Base-by-base conservation (phyloP, 2,888 invertebrate genomes). In the Acronicta aceris region DNA sequence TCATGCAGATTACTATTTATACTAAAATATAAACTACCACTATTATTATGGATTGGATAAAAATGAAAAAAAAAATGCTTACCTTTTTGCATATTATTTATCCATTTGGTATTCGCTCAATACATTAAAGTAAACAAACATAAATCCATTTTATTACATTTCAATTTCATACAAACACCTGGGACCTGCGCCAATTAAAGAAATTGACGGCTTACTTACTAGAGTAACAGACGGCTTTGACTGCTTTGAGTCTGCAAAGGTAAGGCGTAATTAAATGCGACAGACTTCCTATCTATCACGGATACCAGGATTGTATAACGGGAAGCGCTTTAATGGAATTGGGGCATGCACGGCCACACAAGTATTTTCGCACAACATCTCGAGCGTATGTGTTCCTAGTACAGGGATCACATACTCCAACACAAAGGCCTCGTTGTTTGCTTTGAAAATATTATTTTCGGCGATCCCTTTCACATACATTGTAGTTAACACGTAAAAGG, bases 361-460 rank as follows among this genome's bases (percentile, higher is more conserved):
- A 74, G 62, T 57, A 71, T 62, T 71, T 68, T 54, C 58, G 21
- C 43, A 52, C 43, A 71, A 58, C 65, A 56, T 45, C 49, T 59
- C 38, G 45, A 16, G 25, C 45, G 42, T 65, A 62, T 63, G 43
- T 21, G 57, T 43, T 53, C 43, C 41, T 56, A 55, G 48, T 56
- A 75, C 70, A 75, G 70, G 75, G 60, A 55, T 56, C 62, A 65
- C 76, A 63, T 76, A 60, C 65, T 62, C 46, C n/a, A 21, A 55
- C 57, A 78, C 74, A 81, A 79, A 78, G 63, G 72, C 50, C 59
- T 75, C 78, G 77, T 81, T 81, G 73, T 80, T 80, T 74, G 68
- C 69, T 70, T 55, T 69, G 74, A 80, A 81, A 82, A 82, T 81
- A 80, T 80, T 81, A 81, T 81, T 81, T 74, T 65, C 55, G 48